These are phyloP conservation scores for Muntiacus muntjak DNA, from an alignment of 2,113 vertebrate genomes.

Conservation along the genomic window DNA sequence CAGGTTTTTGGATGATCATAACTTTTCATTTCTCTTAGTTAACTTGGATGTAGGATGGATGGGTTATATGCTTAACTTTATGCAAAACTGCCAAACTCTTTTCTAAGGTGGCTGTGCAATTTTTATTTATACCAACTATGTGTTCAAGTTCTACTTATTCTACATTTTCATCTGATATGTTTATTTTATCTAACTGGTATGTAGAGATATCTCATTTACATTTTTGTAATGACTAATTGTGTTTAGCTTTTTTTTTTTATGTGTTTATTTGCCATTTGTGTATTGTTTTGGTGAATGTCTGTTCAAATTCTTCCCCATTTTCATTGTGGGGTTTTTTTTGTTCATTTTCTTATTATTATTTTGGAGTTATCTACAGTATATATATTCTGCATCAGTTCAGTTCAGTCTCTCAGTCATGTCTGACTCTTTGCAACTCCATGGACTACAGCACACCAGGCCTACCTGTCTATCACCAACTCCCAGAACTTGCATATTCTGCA, in stretches of 20 bases:
- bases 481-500: not conserved
- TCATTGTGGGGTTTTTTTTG: not conserved
- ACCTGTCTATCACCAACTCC: not conserved
- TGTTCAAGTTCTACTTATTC: not conserved
- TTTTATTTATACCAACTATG: not conserved
- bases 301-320: not conserved
- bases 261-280: not conserved
- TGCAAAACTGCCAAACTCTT: not conserved
- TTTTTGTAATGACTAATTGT: not conserved
- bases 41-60: not conserved
- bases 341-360: not conserved
- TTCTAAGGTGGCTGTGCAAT: not conserved
- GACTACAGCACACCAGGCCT: not conserved
- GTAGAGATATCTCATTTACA: not conserved
- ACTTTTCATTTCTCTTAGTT: not conserved
- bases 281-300: not conserved
- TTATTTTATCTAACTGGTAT: not conserved
- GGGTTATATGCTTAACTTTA: not conserved
- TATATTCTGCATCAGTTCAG: not conserved
- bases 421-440: not conserved
- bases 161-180: not conserved
- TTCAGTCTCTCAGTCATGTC: not conserved
- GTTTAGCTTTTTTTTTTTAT: not conserved
- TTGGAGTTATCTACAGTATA: not conserved
- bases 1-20: not conserved